phyloP scores from a whole-genome alignment of 2,888 invertebrate genomes.

The Proisotoma minuta region DNA sequence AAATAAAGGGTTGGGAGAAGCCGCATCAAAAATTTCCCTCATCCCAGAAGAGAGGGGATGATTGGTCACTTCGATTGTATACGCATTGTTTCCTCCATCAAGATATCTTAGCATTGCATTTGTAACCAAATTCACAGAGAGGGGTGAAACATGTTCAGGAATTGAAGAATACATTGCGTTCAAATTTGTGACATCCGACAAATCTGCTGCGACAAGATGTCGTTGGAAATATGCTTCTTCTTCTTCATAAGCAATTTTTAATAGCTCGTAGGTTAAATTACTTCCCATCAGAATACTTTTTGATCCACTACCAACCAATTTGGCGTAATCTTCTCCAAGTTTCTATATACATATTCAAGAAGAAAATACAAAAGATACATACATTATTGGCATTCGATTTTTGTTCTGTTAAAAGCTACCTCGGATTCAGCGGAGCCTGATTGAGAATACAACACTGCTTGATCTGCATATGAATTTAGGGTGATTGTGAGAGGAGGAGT shows the following conservation, averaged over 20 bases:
- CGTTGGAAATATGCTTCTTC: slow-evolving; percentile 3
- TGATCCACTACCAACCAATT: not conserved
- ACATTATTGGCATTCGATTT: not conserved
- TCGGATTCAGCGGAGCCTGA: not conserved
- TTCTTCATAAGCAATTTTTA: not conserved
- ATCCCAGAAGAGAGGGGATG: slow-evolving; percentile 16
- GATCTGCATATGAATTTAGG: not conserved
- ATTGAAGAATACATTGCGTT: slow-evolving; percentile 22
- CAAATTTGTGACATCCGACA: not conserved
- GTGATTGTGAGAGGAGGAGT: not conserved
- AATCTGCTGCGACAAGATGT: slow-evolving; percentile 19
- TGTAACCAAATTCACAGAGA: slow-evolving; percentile 49
- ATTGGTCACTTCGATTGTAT: slow-evolving; percentile 9
- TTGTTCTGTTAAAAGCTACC: not conserved
- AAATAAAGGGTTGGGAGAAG: not conserved
- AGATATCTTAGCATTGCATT: slow-evolving; percentile 45
- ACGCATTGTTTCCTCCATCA: not conserved
- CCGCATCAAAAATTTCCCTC: not conserved
- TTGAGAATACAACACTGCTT: not conserved
- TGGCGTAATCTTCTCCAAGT: not conserved
- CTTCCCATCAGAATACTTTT: not conserved
- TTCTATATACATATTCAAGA: not conserved
- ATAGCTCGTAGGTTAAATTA: not conserved
- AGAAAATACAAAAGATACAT: too few species aligned
- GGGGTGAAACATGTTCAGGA: slow-evolving; percentile 52